Conservation (phyloP, 2,113 vertebrate genomes). For the Rhizomys pruinosus region DNA sequence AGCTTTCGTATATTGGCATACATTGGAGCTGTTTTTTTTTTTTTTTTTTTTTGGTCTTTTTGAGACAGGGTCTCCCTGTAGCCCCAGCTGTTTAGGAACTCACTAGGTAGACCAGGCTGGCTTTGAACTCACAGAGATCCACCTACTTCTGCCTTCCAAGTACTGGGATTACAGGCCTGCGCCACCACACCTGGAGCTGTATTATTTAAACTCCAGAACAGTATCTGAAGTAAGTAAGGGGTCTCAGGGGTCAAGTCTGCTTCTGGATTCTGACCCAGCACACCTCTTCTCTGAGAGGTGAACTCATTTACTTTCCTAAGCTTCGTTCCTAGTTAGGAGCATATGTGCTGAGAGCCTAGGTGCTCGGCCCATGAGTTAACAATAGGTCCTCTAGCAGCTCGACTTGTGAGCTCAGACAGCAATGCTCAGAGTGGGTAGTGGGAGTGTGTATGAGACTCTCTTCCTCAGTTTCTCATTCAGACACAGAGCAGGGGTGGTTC, state of each 20-base stretch:
- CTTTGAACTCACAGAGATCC: too few species aligned
- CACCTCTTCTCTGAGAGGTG: background rate
- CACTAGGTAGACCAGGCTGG: too few species aligned
- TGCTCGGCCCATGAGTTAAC: background rate
- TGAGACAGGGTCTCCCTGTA: too few species aligned
- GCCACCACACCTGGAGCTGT: too few species aligned
- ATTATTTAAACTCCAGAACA: background rate
- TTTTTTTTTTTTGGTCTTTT: too few species aligned
- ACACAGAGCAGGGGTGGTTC: background rate
- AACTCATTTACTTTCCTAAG: slow-evolving; percentile 23
- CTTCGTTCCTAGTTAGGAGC: background rate
- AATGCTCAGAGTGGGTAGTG: background rate
- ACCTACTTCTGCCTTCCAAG: too few species aligned
- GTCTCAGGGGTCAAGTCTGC: background rate
- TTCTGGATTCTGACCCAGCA: background rate
- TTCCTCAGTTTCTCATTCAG: background rate
- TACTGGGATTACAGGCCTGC: too few species aligned
- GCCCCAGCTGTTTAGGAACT: too few species aligned
- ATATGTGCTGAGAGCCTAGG: background rate
- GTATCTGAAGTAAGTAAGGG: background rate
- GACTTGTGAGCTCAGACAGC: background rate
- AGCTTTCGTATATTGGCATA: background rate
- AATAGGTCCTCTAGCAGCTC: background rate
- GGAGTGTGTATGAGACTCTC: background rate
- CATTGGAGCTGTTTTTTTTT: background rate